Conservation (phyloP, 2,888 invertebrate species). For the Lithophane leautieri region DNA sequence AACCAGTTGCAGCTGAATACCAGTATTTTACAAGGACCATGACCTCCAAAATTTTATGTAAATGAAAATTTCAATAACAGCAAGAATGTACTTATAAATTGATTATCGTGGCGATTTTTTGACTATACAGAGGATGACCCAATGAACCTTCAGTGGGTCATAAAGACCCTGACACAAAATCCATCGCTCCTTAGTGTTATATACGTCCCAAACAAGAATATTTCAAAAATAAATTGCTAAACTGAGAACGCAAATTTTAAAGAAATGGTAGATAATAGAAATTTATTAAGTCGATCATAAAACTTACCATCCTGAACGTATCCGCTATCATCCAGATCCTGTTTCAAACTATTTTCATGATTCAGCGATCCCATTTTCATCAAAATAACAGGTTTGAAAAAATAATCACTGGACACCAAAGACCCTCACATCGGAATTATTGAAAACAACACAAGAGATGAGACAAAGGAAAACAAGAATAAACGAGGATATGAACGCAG, state of each 20-base stretch:
- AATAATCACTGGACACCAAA: conserved; percentile 42
- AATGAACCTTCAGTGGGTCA: neutral
- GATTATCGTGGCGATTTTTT: neutral
- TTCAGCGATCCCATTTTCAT: conserved; percentile 77
- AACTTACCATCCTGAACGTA: conserved; percentile 76
- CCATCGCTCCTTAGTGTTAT: conserved; percentile 4
- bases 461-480: conserved; percentile 62
- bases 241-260: neutral
- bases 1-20: neutral
- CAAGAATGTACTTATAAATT: neutral
- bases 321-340: conserved; percentile 70
- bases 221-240: neutral
- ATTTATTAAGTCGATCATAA: neutral
- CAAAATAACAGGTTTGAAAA: conserved; percentile 30
- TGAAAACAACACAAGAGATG: conserved; percentile 18
- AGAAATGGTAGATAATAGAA: neutral
- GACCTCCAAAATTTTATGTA: neutral
- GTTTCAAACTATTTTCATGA: conserved; percentile 69
- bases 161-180: neutral
- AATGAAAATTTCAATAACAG: neutral
- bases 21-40: no score
- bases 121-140: neutral
- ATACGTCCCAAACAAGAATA: neutral
- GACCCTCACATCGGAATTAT: conserved; percentile 53
- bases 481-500: conserved; percentile 46